Evolutionary conservation across 2,797 vertebrate genomes (phyloP).

Genomic region (Cirrhinus molitorella): DNA sequence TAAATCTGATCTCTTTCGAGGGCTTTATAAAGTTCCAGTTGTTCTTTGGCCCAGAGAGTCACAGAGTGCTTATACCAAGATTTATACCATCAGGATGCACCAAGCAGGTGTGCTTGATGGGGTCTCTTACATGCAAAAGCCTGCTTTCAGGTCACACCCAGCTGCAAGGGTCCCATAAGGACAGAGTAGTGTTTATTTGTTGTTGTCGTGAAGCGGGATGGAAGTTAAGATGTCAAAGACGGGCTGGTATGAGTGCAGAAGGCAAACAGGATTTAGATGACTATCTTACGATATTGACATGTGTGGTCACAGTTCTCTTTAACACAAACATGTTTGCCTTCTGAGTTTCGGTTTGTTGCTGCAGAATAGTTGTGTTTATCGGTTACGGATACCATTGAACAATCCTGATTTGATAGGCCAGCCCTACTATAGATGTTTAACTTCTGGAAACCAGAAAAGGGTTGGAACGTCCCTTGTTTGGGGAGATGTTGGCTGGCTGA

Average conservation of each 20-base stretch:
- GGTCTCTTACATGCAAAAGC: conserved; percentile 5
- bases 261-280: conserved; percentile 58
- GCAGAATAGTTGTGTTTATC: conserved; percentile 40
- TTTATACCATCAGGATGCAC: not conserved
- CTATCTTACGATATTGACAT: conserved; percentile 57
- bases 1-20: conserved; percentile 60
- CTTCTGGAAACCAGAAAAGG: conserved; percentile 56
- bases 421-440: conserved; percentile 51
- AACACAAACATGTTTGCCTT: conserved; percentile 44
- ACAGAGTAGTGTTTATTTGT: conserved; percentile 60
- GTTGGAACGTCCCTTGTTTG: conserved; percentile 48
- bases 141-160: conserved; percentile 30
- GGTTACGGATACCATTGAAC: conserved; percentile 23
- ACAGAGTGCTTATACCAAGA: not conserved
- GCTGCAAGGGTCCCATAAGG: conserved; percentile 40
- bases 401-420: not conserved
- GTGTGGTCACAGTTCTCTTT: conserved; percentile 49
- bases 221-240: conserved; percentile 54
- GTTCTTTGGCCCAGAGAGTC: conserved; percentile 44
- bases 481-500: conserved; percentile 62
- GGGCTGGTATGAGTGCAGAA: conserved; percentile 48
- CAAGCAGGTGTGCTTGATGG: conserved; percentile 14
- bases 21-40: conserved; percentile 57
- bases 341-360: conserved; percentile 32
- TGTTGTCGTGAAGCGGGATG: conserved; percentile 54